Conservation (phyloP, 2,797 vertebrate species). For the Anabas testudineus region DNA sequence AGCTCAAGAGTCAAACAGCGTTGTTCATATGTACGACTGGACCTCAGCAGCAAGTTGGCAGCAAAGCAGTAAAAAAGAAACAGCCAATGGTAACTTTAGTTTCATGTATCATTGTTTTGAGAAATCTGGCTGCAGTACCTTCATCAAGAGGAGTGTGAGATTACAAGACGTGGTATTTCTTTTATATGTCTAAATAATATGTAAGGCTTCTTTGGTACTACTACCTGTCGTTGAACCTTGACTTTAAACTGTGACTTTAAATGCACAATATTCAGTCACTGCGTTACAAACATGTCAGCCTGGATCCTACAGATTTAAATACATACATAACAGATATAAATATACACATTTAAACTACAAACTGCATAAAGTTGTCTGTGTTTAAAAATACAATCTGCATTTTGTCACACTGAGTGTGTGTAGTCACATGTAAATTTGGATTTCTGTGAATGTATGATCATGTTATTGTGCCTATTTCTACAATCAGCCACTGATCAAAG, state of each 20-base stretch:
- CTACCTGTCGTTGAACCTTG: no score
- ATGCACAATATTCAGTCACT: neutral
- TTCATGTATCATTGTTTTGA: neutral
- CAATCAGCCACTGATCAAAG: constrained; percentile 29
- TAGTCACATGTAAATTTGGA: constrained; percentile 36
- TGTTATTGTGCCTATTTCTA: constrained; percentile 21
- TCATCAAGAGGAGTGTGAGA: no score
- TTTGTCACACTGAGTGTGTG: constrained; percentile 21
- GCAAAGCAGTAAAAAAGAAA: neutral
- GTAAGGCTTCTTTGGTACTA: no score
- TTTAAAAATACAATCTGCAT: constrained; percentile 31
- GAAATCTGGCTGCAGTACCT: neutral
- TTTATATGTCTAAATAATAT: no score
- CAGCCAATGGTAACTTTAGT: neutral
- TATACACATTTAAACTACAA: no score
- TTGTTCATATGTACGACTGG: constrained; percentile 1
- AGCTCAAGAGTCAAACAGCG: constrained; percentile 19
- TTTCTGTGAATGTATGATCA: constrained; percentile 26
- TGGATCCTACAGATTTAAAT: no score
- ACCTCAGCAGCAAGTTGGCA: constrained; percentile 4
- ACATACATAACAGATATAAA: no score
- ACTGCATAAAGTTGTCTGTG: no score
- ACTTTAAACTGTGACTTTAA: no score
- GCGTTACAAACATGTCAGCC: neutral
- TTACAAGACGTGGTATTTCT: no score